These are phyloP conservation scores for Toxostoma redivivum DNA, from an alignment of 2,113 vertebrate species.

Conservation along the genomic window DNA sequence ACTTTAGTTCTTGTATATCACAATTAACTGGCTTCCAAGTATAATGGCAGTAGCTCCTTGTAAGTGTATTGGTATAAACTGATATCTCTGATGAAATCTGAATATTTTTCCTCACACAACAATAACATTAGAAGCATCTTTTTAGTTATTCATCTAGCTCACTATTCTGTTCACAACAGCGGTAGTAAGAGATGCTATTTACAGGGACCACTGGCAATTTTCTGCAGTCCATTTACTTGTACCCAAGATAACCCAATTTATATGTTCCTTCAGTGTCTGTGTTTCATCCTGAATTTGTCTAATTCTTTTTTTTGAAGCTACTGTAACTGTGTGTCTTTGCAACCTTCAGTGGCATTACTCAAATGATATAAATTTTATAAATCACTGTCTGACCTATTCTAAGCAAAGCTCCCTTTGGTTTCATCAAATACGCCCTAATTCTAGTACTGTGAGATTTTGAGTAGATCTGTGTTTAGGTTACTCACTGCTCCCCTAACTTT, in stretches of 20 bases:
- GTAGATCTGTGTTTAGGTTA: neutral
- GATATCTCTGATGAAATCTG: neutral
- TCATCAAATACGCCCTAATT: neutral
- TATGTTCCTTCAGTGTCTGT: neutral
- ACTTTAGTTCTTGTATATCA: neutral
- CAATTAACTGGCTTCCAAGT: neutral
- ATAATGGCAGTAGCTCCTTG: neutral
- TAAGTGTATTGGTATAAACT: neutral
- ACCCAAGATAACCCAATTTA: neutral
- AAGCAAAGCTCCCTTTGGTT: neutral
- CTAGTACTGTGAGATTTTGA: neutral
- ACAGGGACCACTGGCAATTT: neutral
- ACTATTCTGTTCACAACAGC: neutral
- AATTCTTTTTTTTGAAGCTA: neutral
- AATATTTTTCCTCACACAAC: neutral
- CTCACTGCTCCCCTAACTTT: neutral
- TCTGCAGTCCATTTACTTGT: neutral
- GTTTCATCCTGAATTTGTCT: neutral
- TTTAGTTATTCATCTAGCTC: neutral
- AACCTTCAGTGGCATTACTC: neutral
- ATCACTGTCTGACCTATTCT: neutral
- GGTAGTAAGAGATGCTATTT: neutral
- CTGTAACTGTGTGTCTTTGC: neutral
- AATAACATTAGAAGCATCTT: neutral
- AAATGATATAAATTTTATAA: neutral